Percentiles rank a stretch among this genome's conserved stretches.
These are phyloP conservation scores for Chouioia cunea DNA, from an alignment of 2,888 invertebrate genomes.

Conservation along the genomic window DNA sequence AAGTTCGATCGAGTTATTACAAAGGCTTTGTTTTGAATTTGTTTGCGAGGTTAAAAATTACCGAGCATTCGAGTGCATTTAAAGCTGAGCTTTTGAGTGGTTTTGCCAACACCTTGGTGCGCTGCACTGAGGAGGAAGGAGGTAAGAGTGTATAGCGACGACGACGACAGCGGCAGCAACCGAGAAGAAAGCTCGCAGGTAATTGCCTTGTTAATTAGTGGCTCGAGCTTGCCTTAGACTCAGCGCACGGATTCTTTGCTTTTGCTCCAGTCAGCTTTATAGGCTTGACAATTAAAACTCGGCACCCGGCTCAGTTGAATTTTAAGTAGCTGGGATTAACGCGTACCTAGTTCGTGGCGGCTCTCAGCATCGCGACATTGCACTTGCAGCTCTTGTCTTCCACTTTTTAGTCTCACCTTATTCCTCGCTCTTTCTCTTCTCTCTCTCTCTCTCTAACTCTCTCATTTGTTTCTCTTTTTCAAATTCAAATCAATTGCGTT, in stretches of 20 bases:
- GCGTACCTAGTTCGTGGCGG: neutral
- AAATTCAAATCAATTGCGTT: too few relatives aligned
- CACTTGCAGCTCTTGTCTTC: too few relatives aligned
- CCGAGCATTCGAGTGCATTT: neutral
- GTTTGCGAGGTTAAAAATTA: too few relatives aligned
- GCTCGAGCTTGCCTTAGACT: slow-evolving; percentile 12
- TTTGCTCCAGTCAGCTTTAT: too few relatives aligned
- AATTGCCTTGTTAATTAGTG: slow-evolving; percentile 42
- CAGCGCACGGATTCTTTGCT: slow-evolving; percentile 25
- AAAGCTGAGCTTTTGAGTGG: neutral
- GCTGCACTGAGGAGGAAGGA: neutral
- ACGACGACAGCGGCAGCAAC: neutral
- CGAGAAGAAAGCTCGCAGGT: neutral
- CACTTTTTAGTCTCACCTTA: too few relatives aligned
- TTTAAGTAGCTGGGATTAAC: slow-evolving; percentile 12
- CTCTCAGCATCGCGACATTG: too few relatives aligned
- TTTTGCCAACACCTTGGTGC: neutral
- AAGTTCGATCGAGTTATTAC: slow-evolving; percentile 35
- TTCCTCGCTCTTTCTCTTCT: too few relatives aligned
- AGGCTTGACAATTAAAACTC: too few relatives aligned
- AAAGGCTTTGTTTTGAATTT: neutral
- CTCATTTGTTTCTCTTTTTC: too few relatives aligned
- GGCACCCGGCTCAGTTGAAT: slow-evolving; percentile 10
- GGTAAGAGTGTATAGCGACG: neutral
- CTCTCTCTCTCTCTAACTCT: too few relatives aligned